Percentiles rank a stretch among this genome's conserved stretches.
These are phyloP conservation scores for Monochamus saltuarius DNA, from an alignment of 1,140 invertebrate genomes.

Conservation along the genomic window DNA sequence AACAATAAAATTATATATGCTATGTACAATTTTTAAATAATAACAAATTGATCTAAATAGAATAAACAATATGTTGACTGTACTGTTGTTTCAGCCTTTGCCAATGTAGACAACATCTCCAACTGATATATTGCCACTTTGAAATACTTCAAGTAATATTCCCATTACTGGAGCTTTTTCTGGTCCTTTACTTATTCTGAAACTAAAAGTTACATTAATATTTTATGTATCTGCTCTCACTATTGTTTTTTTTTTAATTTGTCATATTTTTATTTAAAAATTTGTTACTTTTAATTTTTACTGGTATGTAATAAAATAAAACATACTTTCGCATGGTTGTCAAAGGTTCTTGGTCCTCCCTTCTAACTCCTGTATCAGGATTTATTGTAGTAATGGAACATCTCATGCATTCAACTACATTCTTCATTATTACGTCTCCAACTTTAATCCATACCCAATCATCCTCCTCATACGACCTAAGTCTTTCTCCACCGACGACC, in stretches of 20 bases:
- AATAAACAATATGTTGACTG: no score
- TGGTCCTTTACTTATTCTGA: constrained; percentile 32
- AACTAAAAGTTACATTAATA: constrained; percentile 25
- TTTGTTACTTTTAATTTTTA: no score
- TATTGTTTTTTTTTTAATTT: no score
- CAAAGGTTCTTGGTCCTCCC: constrained; percentile 57
- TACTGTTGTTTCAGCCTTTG: not conserved
- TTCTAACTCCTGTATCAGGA: constrained; percentile 56
- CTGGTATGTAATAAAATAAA: no score
- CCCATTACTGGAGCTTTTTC: constrained; percentile 37
- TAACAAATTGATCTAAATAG: no score
- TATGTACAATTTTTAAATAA: no score
- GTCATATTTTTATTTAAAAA: no score
- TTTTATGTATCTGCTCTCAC: no score
- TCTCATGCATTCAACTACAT: constrained; percentile 64
- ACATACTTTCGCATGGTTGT: constrained; percentile 49
- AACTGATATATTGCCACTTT: constrained; percentile 35
- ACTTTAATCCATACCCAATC: constrained; percentile 72
- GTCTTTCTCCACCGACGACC: constrained; percentile 59
- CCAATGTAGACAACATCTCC: constrained; percentile 40
- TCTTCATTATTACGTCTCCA: constrained; percentile 61
- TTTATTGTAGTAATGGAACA: constrained; percentile 63
- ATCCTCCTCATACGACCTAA: constrained; percentile 65
- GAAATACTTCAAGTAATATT: constrained; percentile 34
- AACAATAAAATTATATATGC: no score